Evolutionary conservation across 2,113 vertebrate species (phyloP), one percentile per base, ranked within the genome.

Genomic region (Erpornis zantholeuca): DNA sequence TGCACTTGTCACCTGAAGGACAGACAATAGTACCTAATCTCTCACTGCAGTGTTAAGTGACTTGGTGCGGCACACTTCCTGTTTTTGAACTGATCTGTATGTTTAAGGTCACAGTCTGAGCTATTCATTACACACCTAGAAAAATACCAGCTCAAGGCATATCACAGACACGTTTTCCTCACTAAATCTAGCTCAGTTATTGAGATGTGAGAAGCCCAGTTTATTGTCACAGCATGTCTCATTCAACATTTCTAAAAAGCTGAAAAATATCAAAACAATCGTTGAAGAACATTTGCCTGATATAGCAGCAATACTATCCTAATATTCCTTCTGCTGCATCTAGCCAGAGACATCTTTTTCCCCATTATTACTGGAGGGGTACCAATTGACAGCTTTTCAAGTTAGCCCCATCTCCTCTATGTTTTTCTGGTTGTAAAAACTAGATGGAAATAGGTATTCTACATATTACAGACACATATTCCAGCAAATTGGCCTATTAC

Each of bases 11-110:
- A 91, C 29, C 49, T 63, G 53, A 91, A 96, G 45, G 66, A 35
- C 36, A 75, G 42, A 57, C 44, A 7, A 53, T 65, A 83, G 35
- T 82, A 93, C 66, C 45, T 88, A 35, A 78, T 87, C 33, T 79
- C 63, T 91, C 42, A 71, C 11, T 1, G 0, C 40, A 91, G 54
- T 24, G 50, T 53, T 83, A 81, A 87, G 86, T 31, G 5, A 76
- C 73, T 90, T 76, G 83, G 87, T 83, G 90, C 64, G 61, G 90
- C 69, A 73, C 76, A 44, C 59, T 95, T 95, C 94, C 88, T 95
- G 75, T n/a, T 95, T 96, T 86, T 77, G 49, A 45, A 83, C 35
- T 50, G 9, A 88, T 80, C 45, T 73, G 1, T 38, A 50, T 21
- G 18, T 69, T 66, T 47, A 66, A 65, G 60, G 75, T 76, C 75